Evolutionary conservation across 2,888 invertebrate genomes (phyloP), one percentile per base, ranked within the genome.

Genomic region (Polymixis lichenea): DNA sequence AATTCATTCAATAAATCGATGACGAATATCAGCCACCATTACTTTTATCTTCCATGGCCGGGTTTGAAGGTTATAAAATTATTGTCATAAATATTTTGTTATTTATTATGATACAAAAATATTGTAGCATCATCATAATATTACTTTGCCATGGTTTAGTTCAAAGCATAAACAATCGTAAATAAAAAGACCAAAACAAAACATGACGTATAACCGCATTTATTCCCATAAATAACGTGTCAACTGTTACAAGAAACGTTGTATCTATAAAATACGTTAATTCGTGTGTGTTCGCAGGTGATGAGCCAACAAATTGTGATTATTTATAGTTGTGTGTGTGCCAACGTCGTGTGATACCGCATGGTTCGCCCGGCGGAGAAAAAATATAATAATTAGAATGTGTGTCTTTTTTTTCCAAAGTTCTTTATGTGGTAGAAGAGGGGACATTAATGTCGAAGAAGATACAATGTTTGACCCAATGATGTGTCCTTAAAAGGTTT

Each of bases 241-340:
- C 71, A 77, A 74, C 70, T 75, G 72, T 82, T 75, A 80, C 80
- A 84, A 85, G 82, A 74, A 85, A 75, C 66, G 51, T 73, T 77
- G 53, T 77, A 69, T 77, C 77, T 72, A 80, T 65, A 72, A 74
- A 77, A 78, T 82, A 86, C 72, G 73, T 83, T 85, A 81, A 86
- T 86, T 77, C 70, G 62, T 38, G 75, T 86, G 72, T 83, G 75
- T 81, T 75, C 38, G 72, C 28, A 86, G 86, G 85, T 86, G 84
- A 86, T 84, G 85, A 85, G 85, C 85, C 85, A 85, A 84, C 86
- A 84, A 85, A 86, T 84, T 85, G 84, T 75, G 66, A 77, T 86
- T 85, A 85, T 85, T 84, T 86, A 85, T 84, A 75, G 86, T 76
- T 58, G 76, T 78, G 53, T 68, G 78, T 61, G 82, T 84, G 85